These are phyloP conservation scores for Thymelicus sylvestris DNA, from an alignment of 2,888 invertebrate genomes.

Conservation along the genomic window DNA sequence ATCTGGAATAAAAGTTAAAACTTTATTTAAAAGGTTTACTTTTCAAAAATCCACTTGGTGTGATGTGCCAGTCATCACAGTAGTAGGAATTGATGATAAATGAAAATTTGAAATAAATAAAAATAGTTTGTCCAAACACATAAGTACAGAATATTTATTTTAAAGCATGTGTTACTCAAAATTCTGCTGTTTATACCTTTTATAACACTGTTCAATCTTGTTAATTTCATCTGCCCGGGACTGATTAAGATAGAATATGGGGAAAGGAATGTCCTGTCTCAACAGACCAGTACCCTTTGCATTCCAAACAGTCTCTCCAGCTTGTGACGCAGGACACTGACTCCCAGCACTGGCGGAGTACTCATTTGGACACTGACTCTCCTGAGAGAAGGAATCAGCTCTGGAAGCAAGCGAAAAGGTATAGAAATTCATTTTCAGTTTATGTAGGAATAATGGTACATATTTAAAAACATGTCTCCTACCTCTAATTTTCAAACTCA, in stretches of 20 bases:
- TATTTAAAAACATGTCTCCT: too few species aligned
- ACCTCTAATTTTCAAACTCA: too few species aligned
- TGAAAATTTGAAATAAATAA: too few species aligned
- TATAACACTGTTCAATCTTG: slow-evolving; percentile 86
- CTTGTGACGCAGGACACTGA: slow-evolving; percentile 73
- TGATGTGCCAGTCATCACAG: too few species aligned
- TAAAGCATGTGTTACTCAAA: too few species aligned
- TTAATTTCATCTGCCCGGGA: slow-evolving; percentile 80
- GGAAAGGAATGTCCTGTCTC: slow-evolving; percentile 93
- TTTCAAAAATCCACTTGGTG: too few species aligned
- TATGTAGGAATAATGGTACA: too few species aligned
- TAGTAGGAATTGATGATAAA: too few species aligned
- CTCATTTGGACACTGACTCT: slow-evolving; percentile 93
- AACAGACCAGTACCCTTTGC: slow-evolving; percentile 90
- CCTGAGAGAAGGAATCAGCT: slow-evolving; percentile 81
- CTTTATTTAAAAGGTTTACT: too few species aligned
- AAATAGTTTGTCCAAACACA: too few species aligned
- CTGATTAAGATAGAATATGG: slow-evolving; percentile 90
- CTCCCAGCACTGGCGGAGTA: slow-evolving; percentile 81
- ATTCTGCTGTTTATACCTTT: slow-evolving; percentile 60
- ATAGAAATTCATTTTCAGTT: too few species aligned
- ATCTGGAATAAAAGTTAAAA: slow-evolving; percentile 63
- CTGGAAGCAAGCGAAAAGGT: slow-evolving; percentile 52
- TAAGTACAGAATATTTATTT: too few species aligned
- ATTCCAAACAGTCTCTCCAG: slow-evolving; percentile 92